These are phyloP conservation scores for Pollenia griseotomentosa DNA, from an alignment of 2,888 invertebrate genomes.

Conservation along the genomic window DNA sequence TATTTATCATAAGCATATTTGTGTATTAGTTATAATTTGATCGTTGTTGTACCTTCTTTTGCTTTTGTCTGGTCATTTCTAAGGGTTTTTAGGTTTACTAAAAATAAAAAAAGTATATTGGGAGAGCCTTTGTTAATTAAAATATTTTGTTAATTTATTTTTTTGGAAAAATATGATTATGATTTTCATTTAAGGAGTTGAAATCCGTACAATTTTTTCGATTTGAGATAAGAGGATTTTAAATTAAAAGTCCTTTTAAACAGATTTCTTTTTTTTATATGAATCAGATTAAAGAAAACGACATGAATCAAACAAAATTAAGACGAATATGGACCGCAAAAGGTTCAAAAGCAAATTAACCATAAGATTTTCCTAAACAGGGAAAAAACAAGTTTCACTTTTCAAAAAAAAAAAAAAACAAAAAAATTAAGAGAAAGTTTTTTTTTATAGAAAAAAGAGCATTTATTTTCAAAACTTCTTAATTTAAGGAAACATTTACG, in stretches of 20 bases:
- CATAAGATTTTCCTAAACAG: too few relatives aligned
- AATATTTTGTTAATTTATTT: constrained; percentile 30
- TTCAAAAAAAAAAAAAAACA: too few relatives aligned
- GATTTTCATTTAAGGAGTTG: background rate
- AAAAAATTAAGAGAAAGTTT: too few relatives aligned
- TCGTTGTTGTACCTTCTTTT: constrained; percentile 48
- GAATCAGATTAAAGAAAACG: background rate
- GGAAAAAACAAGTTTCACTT: too few relatives aligned
- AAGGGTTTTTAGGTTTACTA: background rate
- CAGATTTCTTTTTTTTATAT: background rate
- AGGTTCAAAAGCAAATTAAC: too few relatives aligned
- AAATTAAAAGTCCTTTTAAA: background rate
- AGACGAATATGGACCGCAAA: too few relatives aligned
- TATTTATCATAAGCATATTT: constrained; percentile 48
- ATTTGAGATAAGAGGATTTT: constrained; percentile 44
- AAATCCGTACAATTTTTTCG: background rate
- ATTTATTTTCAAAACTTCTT: too few relatives aligned
- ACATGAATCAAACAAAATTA: too few relatives aligned
- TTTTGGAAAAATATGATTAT: constrained; percentile 31
- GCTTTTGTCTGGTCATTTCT: constrained; percentile 31
- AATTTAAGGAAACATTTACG: too few relatives aligned
- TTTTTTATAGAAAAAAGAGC: too few relatives aligned
- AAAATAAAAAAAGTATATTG: constrained; percentile 43
- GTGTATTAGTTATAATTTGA: constrained; percentile 38
- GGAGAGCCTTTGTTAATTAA: constrained; percentile 68